Base-by-base conservation (phyloP, 64 coral and sea anemone genomes). In the Stylophora pistillata region DNA sequence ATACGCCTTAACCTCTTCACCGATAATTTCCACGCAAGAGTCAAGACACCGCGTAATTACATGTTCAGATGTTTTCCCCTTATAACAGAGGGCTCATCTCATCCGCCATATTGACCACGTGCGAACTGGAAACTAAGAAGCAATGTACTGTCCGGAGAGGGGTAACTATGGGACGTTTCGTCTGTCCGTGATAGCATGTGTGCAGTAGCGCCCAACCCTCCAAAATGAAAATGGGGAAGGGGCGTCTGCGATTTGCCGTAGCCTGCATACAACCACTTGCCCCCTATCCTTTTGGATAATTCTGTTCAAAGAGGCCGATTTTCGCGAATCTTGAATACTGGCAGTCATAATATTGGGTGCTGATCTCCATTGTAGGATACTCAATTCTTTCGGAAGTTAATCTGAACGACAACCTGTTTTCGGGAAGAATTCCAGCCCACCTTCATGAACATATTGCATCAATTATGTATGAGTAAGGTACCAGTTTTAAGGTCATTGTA, bases 81-180 rank as follows among this genome's bases (percentile, higher is more conserved):
- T n/a, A n/a, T n/a, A n/a, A n/a, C n/a, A n/a, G n/a, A n/a, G n/a
- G n/a, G n/a, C n/a, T n/a, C 30, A 30, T 23, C 21, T 69, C 17
- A 63, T 84, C 80, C 18, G 60, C 80, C 80, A 84, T 41, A 59
- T 82, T 82, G 78, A 17, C 78, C 78, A 82, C 58, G 78, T 82
- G 78, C 59, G 18, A 82, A 68, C 80, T 84, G 79, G 79, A 82
- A 82, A 82, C 60, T 64, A 81, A 15, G 4, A 56, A 23, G 5
- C 30, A 47, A 47, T 4, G 37, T 47, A 47, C 37, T 47, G 37
- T 47, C 37, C 37, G 37, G 37, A 47, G 37, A 47, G 37, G 37
- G 37, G 37, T 47, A 7, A 47, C 3, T 47, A 7, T 3, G 37
- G 7, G 37, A 47, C 3, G 3, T 47, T 47, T 47, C n/a, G n/a